Percentiles rank a stretch among this genome's conserved stretches.
These are phyloP conservation scores for Calcarius lapponicus DNA, from an alignment of 2,797 vertebrate genomes.

Conservation along the genomic window DNA sequence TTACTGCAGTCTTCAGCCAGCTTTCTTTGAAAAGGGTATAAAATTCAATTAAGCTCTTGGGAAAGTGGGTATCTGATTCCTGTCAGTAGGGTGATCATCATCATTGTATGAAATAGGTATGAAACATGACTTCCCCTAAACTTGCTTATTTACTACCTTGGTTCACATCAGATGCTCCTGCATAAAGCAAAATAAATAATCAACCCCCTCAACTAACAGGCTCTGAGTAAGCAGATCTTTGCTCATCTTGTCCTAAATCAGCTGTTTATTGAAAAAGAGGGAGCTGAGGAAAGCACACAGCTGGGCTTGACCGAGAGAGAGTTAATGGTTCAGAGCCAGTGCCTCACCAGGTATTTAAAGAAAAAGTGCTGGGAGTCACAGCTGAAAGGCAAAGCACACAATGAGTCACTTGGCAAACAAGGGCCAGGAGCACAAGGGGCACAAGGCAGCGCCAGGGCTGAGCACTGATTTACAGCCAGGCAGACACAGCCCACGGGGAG, in stretches of 20 bases:
- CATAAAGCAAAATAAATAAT: neutral
- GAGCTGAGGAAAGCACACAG: neutral
- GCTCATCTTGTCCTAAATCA: neutral
- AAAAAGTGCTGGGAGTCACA: slow-evolving; percentile 36
- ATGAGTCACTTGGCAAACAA: slow-evolving; percentile 74
- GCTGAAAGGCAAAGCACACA: slow-evolving; percentile 66
- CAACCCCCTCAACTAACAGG: neutral
- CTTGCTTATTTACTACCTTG: neutral
- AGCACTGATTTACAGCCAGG: slow-evolving; percentile 32
- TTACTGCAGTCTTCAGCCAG: neutral
- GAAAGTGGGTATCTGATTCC: neutral
- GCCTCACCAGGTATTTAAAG: neutral
- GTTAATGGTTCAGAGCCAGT: slow-evolving; percentile 35
- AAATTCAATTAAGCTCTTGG: neutral
- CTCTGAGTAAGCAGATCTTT: neutral
- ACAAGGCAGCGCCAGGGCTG: neutral
- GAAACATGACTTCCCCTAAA: neutral
- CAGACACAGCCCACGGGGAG: neutral
- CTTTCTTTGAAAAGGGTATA: neutral
- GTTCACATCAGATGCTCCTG: neutral
- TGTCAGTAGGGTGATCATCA: neutral
- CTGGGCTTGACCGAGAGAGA: neutral
- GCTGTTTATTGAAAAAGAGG: neutral
- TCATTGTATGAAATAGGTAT: neutral
- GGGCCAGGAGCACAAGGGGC: neutral